Evolutionary conservation across 2,113 vertebrate species (phyloP).

Genomic region (Antennarius striatus): DNA sequence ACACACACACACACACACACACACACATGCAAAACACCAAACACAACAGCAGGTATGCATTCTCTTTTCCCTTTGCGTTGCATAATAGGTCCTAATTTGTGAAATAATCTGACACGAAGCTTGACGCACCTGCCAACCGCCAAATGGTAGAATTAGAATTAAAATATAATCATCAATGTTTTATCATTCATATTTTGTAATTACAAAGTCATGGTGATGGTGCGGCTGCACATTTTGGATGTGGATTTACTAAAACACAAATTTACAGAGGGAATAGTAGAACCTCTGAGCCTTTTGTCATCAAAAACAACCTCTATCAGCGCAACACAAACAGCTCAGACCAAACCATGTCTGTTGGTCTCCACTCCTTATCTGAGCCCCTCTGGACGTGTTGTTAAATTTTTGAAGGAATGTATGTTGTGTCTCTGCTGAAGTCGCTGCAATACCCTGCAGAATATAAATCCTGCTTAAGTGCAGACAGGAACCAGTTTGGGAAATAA

Average conservation of each 20-base stretch:
- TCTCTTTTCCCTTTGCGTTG: too few relatives aligned
- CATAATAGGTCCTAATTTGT: too few relatives aligned
- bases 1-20: constrained; percentile 3
- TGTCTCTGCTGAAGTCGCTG: constrained; percentile 8
- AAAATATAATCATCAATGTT: too few relatives aligned
- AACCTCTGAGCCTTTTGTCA: not conserved
- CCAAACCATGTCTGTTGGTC: constrained; percentile 1
- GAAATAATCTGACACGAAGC: too few relatives aligned
- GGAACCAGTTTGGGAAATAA: constrained; percentile 41
- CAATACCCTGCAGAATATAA: constrained; percentile 9
- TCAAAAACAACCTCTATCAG: not conserved
- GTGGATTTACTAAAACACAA: constrained; percentile 11
- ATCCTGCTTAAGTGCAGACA: constrained; percentile 33
- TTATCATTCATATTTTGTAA: too few relatives aligned
- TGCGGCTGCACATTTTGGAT: not conserved
- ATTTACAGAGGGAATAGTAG: not conserved
- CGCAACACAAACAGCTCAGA: not conserved
- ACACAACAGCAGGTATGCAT: constrained; percentile 4
- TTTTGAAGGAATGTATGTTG: constrained; percentile 1
- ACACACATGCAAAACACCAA: not conserved
- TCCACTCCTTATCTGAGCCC: constrained; percentile 20
- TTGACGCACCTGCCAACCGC: too few relatives aligned
- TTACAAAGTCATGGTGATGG: too few relatives aligned
- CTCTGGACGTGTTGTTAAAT: constrained; percentile 7
- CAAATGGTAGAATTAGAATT: too few relatives aligned